phyloP scores from a whole-genome alignment of 2,113 vertebrate species.

The Pluvianellus socialis region DNA sequence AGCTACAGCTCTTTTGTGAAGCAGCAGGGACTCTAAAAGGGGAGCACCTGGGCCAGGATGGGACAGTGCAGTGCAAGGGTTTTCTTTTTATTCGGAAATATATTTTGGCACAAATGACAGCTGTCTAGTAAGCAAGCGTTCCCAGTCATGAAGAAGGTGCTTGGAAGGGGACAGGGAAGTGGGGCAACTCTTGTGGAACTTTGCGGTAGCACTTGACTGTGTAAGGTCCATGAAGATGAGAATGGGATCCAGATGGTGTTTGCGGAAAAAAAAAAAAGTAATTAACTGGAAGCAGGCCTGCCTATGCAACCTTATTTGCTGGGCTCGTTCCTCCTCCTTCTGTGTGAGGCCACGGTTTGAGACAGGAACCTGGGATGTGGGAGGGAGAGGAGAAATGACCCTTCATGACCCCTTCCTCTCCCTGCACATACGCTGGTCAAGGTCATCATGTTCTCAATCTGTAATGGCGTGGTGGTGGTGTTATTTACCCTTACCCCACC shows the following conservation, averaged over 20 bases:
- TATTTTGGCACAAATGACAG: background rate
- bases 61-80: background rate
- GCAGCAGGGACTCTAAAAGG: background rate
- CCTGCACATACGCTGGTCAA: background rate
- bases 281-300: background rate
- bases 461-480: background rate
- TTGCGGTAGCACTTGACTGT: background rate
- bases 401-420: background rate
- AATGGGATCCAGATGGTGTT: background rate
- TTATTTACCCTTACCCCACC: background rate
- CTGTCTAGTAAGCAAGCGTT: background rate
- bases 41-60: background rate
- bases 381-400: background rate
- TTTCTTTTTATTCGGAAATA: background rate
- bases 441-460: background rate
- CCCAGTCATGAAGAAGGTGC: background rate
- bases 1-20: background rate
- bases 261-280: background rate
- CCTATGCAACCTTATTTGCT: background rate
- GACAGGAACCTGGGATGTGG: background rate
- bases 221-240: background rate
- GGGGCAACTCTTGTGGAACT: background rate
- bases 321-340: background rate
- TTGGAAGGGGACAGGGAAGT: background rate
- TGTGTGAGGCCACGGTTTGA: background rate